Conservation (phyloP, 64 coral and sea anemone species). For the Actinia tenebrosa region DNA sequence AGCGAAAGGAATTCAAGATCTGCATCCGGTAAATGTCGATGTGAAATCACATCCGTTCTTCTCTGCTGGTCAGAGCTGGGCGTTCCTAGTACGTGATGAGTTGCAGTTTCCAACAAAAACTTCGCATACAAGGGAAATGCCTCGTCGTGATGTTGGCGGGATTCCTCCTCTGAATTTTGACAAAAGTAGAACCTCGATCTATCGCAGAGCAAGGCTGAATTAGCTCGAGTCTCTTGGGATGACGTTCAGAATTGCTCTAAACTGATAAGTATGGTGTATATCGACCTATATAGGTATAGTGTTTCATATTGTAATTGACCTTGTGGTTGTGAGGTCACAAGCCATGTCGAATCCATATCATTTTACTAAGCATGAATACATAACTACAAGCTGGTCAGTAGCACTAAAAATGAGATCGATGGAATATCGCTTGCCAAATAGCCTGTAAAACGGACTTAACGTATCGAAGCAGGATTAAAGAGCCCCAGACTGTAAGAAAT, state of each 20-base stretch:
- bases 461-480: no score
- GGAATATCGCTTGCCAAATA: no score
- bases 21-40: not conserved
- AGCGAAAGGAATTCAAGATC: conserved; percentile 15
- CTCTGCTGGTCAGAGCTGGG: conserved; percentile 7
- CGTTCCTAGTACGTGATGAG: conserved; percentile 14
- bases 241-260: not conserved
- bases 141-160: not conserved
- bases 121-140: not conserved
- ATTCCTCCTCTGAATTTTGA: not conserved
- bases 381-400: not conserved
- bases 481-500: no score
- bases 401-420: not conserved
- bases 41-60: conserved; percentile 20
- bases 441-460: no score
- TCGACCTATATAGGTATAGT: not conserved
- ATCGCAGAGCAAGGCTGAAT: not conserved
- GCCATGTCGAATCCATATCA: not conserved
- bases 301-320: conserved; percentile 7
- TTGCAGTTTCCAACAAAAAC: not conserved
- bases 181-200: not conserved
- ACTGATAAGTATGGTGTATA: not conserved
- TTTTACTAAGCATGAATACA: not conserved
- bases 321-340: not conserved
- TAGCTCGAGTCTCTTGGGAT: not conserved